Evolutionary conservation across 2,113 vertebrate genomes (phyloP).

Genomic region (Trochalopteron elliotii): DNA sequence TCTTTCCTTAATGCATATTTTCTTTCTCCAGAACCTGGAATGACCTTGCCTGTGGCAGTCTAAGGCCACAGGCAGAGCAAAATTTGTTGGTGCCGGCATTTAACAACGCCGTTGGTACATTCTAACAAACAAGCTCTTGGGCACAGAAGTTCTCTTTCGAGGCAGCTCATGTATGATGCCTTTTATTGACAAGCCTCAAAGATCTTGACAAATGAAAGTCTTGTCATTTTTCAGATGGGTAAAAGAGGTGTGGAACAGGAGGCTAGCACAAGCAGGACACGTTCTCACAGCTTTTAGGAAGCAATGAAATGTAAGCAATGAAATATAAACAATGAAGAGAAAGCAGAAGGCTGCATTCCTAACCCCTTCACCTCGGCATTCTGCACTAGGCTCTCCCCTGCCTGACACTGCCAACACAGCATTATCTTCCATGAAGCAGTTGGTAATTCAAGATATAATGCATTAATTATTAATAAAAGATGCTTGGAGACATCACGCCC

Average conservation of each 20-base stretch:
- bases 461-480: slow-evolving; percentile 74
- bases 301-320: slow-evolving; percentile 29
- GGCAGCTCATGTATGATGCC: not conserved
- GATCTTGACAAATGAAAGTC: not conserved
- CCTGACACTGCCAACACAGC: slow-evolving; percentile 40
- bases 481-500: slow-evolving; percentile 46
- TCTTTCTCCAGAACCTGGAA: not conserved
- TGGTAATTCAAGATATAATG: slow-evolving; percentile 50
- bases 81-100: not conserved
- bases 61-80: not conserved
- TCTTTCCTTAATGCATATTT: not conserved
- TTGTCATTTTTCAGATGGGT: not conserved
- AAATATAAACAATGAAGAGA: slow-evolving; percentile 31
- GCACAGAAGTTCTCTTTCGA: not conserved
- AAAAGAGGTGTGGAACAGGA: not conserved
- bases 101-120: not conserved
- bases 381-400: slow-evolving; percentile 35
- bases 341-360: slow-evolving; percentile 2
- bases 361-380: not conserved
- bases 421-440: slow-evolving; percentile 31
- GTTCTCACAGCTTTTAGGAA: not conserved
- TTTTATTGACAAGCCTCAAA: not conserved
- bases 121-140: not conserved
- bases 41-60: not conserved
- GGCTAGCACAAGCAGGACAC: not conserved